phyloP scores from a whole-genome alignment of 2,113 vertebrate species.

The Etia nguti region DNA sequence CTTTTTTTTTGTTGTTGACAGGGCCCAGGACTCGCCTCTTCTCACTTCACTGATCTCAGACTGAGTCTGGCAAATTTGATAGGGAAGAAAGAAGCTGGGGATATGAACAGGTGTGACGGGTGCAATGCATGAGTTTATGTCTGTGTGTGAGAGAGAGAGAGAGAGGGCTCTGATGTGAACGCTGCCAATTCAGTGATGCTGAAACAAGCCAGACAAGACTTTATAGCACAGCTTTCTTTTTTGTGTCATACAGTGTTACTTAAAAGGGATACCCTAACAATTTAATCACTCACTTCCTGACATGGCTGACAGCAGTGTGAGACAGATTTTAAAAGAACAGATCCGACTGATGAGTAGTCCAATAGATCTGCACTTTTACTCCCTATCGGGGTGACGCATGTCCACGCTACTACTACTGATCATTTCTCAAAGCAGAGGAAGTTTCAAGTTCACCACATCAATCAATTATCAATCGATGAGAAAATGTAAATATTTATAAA shows the following conservation, averaged over 20 bases:
- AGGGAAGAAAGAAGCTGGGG: background rate
- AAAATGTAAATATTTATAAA: background rate
- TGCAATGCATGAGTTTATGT: background rate
- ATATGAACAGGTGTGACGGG: background rate
- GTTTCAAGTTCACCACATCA: background rate
- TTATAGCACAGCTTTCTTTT: background rate
- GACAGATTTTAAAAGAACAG: background rate
- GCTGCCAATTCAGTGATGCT: background rate
- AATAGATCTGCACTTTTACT: background rate
- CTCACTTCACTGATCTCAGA: constrained; percentile 22
- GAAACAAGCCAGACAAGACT: background rate
- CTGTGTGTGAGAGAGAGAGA: background rate
- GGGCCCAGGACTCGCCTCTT: background rate
- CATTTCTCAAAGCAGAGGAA: background rate
- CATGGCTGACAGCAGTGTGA: background rate
- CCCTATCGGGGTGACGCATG: background rate
- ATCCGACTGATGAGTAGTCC: background rate
- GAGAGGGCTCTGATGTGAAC: background rate
- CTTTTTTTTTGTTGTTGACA: constrained; percentile 5
- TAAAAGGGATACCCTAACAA: background rate
- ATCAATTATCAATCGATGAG: background rate
- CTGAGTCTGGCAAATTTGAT: constrained; percentile 9
- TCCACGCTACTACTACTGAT: background rate
- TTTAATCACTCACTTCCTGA: background rate
- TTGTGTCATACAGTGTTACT: background rate